A percentile compares a stretch with the other conserved stretches of the same genome.
These are phyloP conservation scores for Python bivittatus DNA, from an alignment of 2,113 vertebrate species.

Conservation along the genomic window DNA sequence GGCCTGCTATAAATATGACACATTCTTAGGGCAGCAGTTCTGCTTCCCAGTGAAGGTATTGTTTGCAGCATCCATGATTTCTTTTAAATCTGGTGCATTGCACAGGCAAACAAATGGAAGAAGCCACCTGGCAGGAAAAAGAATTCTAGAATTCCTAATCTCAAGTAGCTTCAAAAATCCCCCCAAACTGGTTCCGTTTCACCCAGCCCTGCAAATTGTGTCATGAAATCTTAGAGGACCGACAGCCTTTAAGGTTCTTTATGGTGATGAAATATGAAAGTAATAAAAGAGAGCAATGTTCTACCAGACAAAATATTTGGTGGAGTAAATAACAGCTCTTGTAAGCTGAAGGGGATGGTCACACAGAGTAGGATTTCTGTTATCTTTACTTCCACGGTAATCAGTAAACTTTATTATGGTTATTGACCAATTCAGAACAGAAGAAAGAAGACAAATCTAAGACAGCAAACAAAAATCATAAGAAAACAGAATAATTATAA, in stretches of 20 bases:
- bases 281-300: not conserved
- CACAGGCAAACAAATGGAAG: no score
- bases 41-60: not conserved
- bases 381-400: not conserved
- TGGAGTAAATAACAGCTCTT: not conserved
- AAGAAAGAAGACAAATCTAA: no score
- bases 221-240: not conserved
- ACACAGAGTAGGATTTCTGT: not conserved
- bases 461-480: no score
- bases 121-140: not conserved
- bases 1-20: not conserved
- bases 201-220: not conserved
- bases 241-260: not conserved
- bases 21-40: not conserved
- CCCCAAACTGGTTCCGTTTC: not conserved
- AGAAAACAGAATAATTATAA: no score
- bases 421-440: no score
- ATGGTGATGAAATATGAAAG: no score
- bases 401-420: no score
- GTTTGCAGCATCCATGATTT: not conserved
- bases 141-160: not conserved
- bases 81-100: not conserved
- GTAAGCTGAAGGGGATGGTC: not conserved
- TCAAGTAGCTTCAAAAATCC: not conserved
- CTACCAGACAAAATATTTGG: not conserved